Conservation (phyloP, 2,888 invertebrate species). For the Synergus umbraculus region DNA sequence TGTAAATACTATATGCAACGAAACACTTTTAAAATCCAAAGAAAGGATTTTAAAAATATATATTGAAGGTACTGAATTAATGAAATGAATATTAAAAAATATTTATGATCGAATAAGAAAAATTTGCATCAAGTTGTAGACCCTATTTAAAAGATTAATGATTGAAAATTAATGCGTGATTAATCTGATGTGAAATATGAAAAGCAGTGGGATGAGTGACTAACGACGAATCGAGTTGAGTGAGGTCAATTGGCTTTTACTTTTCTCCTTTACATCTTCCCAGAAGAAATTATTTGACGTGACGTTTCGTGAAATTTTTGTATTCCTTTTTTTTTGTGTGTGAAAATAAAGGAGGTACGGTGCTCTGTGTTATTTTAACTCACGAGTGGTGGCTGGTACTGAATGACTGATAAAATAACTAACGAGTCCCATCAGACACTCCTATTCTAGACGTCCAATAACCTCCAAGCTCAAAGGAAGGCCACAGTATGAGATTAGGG, state of each 20-base stretch:
- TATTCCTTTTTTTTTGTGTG: background rate
- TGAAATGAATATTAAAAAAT: too few relatives aligned
- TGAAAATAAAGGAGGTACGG: background rate
- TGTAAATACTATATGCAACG: background rate
- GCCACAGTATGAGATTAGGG: constrained; percentile 1
- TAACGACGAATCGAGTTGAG: constrained; percentile 39
- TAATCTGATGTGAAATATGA: constrained; percentile 1
- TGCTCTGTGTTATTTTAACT: constrained; percentile 46
- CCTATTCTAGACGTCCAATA: constrained; percentile 19
- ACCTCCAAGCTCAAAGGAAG: constrained; percentile 22
- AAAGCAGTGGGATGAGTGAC: constrained; percentile 8
- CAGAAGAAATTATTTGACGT: constrained; percentile 47
- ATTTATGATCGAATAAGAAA: too few relatives aligned
- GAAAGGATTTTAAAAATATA: background rate
- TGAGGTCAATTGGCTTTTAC: constrained; percentile 52
- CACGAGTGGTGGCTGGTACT: constrained; percentile 13
- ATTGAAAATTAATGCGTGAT: constrained; percentile 1
- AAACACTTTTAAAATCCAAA: background rate
- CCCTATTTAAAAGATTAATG: background rate
- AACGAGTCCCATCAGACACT: constrained; percentile 45
- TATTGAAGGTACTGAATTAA: background rate
- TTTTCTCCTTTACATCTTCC: constrained; percentile 43
- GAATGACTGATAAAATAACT: constrained; percentile 50
- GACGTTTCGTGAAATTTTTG: background rate
- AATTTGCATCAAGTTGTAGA: background rate